Percentiles rank a stretch among this genome's conserved stretches.
Conservation (phyloP, 1,140 invertebrate species). For the Oryzaephilus surinamensis region DNA sequence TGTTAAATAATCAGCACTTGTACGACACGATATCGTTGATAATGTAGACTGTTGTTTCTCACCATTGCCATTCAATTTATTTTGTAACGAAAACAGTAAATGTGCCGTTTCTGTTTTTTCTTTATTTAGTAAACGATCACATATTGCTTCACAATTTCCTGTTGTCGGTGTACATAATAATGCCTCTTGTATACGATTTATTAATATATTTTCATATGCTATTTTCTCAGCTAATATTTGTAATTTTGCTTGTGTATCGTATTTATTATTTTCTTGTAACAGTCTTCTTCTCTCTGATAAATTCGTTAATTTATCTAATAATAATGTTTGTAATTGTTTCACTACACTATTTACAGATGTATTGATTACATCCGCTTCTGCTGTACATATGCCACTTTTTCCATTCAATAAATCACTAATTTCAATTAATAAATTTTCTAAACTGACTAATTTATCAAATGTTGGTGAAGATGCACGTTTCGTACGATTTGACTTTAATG, state of each 20-base stretch:
- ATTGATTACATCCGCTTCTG: constrained; percentile 38
- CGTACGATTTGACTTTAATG: constrained; percentile 17
- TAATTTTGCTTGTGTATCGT: constrained; percentile 52
- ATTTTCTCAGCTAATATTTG: constrained; percentile 63
- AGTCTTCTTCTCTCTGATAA: constrained; percentile 50
- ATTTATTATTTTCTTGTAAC: constrained; percentile 48
- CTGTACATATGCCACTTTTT: constrained; percentile 43
- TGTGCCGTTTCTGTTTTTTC: constrained; percentile 62
- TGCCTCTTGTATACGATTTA: constrained; percentile 37
- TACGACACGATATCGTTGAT: constrained; percentile 24
- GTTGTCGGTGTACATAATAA: constrained; percentile 33
- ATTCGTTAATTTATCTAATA: constrained; percentile 53
- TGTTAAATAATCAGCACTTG: constrained; percentile 51
- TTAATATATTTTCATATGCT: constrained; percentile 61
- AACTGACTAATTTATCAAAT: constrained; percentile 37
- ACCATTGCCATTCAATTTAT: constrained; percentile 49
- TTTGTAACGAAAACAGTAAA: constrained; percentile 55
- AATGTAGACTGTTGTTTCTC: constrained; percentile 33
- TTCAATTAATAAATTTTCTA: constrained; percentile 49
- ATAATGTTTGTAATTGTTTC: constrained; percentile 50
- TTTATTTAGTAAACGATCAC: constrained; percentile 45
- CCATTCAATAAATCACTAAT: constrained; percentile 44
- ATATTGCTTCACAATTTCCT: constrained; percentile 41
- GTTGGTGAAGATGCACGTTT: constrained; percentile 14
- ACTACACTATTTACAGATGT: constrained; percentile 51